Evolutionary conservation across 2,797 vertebrate genomes (phyloP).

Genomic region (Streptopelia turtur): DNA sequence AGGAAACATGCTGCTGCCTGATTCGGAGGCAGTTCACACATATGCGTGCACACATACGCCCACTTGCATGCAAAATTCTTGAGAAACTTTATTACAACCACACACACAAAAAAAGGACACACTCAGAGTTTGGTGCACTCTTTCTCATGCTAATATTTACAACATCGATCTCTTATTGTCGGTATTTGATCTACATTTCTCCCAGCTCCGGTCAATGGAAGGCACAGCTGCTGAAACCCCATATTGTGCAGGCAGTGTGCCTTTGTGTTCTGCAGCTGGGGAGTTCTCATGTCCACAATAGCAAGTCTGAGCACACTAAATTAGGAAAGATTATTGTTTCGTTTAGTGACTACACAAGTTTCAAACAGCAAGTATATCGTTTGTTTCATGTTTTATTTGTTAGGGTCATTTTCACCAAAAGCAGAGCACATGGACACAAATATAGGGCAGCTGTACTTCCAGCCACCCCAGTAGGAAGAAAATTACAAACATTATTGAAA

Average conservation of each 20-base stretch:
- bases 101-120: neutral
- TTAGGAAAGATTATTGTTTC: conserved; percentile 70
- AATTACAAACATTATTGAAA: conserved; percentile 69
- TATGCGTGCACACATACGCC: neutral
- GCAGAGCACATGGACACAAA: conserved; percentile 17
- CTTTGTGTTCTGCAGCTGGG: conserved; percentile 76
- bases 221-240: conserved; percentile 60
- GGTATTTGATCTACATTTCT: conserved; percentile 31
- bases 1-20: conserved; percentile 70
- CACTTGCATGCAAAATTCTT: neutral
- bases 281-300: conserved; percentile 72
- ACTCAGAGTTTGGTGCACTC: conserved; percentile 18
- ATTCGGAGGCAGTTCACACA: conserved; percentile 42
- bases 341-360: conserved; percentile 53
- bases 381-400: conserved; percentile 74
- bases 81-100: conserved; percentile 52
- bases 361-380: conserved; percentile 61
- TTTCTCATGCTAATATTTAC: conserved; percentile 76
- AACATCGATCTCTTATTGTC: conserved; percentile 52
- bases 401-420: conserved; percentile 72
- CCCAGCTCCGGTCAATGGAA: conserved; percentile 32
- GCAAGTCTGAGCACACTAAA: conserved; percentile 57
- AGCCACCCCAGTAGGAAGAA: conserved; percentile 58
- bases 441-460: conserved; percentile 70
- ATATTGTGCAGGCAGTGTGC: conserved; percentile 13